These are phyloP conservation scores for Yasuhikotakia modesta DNA, from an alignment of 2,797 vertebrate genomes.

Conservation along the genomic window DNA sequence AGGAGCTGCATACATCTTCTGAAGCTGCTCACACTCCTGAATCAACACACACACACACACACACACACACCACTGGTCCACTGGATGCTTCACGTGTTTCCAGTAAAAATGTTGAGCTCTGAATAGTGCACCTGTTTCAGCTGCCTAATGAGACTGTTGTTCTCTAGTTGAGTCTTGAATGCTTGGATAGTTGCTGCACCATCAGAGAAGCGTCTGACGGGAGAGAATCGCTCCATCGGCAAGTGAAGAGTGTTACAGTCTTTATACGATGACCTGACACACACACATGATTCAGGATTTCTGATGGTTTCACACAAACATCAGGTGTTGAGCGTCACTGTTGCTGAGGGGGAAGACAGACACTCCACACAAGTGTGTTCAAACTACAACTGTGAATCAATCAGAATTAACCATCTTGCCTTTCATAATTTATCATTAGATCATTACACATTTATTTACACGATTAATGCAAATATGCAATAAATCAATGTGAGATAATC, in stretches of 20 bases:
- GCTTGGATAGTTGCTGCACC: constrained; percentile 97
- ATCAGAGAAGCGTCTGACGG: constrained; percentile 94
- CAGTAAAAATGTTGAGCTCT: not conserved
- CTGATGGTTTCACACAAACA: too few relatives aligned
- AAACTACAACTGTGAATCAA: too few relatives aligned
- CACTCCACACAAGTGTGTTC: too few relatives aligned
- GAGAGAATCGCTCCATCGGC: constrained; percentile 97
- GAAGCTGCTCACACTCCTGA: constrained; percentile 97
- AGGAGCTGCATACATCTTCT: constrained; percentile 93
- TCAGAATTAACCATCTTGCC: too few relatives aligned
- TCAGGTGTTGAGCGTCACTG: too few relatives aligned
- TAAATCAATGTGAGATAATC: too few relatives aligned
- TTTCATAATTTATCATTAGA: too few relatives aligned
- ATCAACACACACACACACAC: constrained; percentile 24
- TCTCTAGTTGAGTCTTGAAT: constrained; percentile 96
- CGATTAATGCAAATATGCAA: too few relatives aligned
- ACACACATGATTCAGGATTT: constrained; percentile 21
- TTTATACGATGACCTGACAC: constrained; percentile 92
- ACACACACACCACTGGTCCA: not conserved
- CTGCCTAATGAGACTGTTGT: constrained; percentile 93
- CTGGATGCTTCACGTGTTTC: too few relatives aligned
- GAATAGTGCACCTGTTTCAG: constrained; percentile 87
- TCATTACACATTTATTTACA: too few relatives aligned
- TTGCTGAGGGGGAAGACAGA: too few relatives aligned
- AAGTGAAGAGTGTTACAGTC: constrained; percentile 98